Base-by-base conservation (phyloP, 2,113 vertebrate genomes). In the Prionailurus bengalensis region DNA sequence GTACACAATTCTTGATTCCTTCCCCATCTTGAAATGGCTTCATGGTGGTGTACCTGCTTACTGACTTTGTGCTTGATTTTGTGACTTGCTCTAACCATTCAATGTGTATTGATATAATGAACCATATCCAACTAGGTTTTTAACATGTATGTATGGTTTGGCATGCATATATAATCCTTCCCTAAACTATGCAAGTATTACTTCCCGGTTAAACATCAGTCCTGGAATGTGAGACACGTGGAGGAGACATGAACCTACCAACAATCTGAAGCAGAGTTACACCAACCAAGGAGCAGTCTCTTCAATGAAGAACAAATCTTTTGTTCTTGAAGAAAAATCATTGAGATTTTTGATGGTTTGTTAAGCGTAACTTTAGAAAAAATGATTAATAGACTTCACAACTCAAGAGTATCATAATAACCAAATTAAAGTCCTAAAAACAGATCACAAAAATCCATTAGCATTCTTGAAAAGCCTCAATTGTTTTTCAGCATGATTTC, bases 351-450 rank as follows among this genome's bases (percentile, higher is more conserved):
- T 25, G 5, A 71, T 80, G 5, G 23, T 51, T 76, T 63, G 6
- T 61, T 85, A 36, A 71, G 9, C 45, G 80, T 85, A 66, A 83
- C 94, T 92, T 92, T 39, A 39, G 36, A 1, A 63, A 73, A 97
- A 94, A 45, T 42, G 17, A 55, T 23, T 45, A 39, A 88, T 23
- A 87, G 0, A 79, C 45, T 81, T 74, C n/a, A 89, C 78, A 68
- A 36, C 13, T 94, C 16, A 61, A 45, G 39, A 76, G 61, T 65
- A 65, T 29, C 19, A 48, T 25, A 73, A 27, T 70, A 71, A 76
- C 29, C 7, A 68, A 95, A n/a, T 63, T 68, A 61, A 81, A 80
- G 25, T 73, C 16, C 31, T 39, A 91, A 93, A 93, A 82, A 51
- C 71, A 14, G 19, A 39, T 83, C 58, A 78, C 14, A n/a, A 36